Percentiles rank a stretch among this genome's conserved stretches.
phyloP scores from a whole-genome alignment of 2,888 invertebrate species.

The Chymomyza procnemis region DNA sequence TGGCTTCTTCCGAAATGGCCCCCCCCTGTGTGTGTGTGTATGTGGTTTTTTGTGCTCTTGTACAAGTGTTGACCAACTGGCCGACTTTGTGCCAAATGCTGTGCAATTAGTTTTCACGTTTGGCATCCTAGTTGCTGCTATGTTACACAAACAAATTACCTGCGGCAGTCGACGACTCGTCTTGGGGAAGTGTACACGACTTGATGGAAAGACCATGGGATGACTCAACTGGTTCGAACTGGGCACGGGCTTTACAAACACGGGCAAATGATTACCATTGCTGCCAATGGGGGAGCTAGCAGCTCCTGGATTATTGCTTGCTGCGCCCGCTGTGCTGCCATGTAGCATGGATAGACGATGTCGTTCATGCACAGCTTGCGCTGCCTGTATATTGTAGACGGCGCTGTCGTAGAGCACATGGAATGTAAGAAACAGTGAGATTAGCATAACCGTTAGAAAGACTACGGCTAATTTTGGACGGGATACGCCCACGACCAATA shows the following conservation, averaged over 20 bases:
- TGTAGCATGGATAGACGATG: slow-evolving; percentile 77
- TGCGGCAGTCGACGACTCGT: slow-evolving; percentile 84
- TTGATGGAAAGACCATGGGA: slow-evolving; percentile 78
- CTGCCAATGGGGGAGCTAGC: neutral
- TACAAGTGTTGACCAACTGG: neutral
- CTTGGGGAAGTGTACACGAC: slow-evolving; percentile 82
- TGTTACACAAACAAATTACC: slow-evolving; percentile 63
- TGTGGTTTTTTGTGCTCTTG: neutral
- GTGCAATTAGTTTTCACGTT: slow-evolving; percentile 4
- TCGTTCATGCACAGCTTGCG: slow-evolving; percentile 82
- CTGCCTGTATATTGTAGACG: slow-evolving; percentile 87
- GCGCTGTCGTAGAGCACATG: slow-evolving; percentile 92
- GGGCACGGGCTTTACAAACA: slow-evolving; percentile 66
- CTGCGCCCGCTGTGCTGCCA: slow-evolving; percentile 2
- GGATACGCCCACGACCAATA: slow-evolving; percentile 89
- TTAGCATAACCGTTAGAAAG: slow-evolving; percentile 87
- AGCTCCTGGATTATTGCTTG: slow-evolving; percentile 2
- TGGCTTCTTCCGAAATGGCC: slow-evolving; percentile 11
- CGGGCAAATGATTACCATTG: slow-evolving; percentile 69
- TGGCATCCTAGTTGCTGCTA: neutral
- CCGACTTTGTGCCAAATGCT: slow-evolving; percentile 1
- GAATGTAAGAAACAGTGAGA: slow-evolving; percentile 90
- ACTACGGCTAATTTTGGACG: slow-evolving; percentile 89
- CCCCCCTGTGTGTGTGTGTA: too few species aligned
- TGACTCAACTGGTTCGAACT: slow-evolving; percentile 76